Percentiles rank a stretch among this genome's conserved stretches.
phyloP scores from a whole-genome alignment of 2,888 invertebrate genomes.

The Ennomos fuscantarius region DNA sequence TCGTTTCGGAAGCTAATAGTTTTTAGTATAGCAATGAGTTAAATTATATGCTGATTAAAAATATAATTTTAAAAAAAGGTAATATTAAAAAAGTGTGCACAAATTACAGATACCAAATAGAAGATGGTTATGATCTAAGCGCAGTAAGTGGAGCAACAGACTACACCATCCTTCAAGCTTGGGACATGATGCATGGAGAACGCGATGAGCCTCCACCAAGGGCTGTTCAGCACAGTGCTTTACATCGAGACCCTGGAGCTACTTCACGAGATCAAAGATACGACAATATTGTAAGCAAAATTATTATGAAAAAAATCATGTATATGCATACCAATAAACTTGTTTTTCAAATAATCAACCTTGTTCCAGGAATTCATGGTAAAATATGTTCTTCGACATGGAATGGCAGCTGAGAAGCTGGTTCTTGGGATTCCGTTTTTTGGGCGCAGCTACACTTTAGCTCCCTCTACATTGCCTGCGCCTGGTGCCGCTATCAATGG shows the following conservation, averaged over 20 bases:
- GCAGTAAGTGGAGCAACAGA: slow-evolving; percentile 87
- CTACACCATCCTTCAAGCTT: slow-evolving; percentile 89
- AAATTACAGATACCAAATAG: slow-evolving; percentile 78
- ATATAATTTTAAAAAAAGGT: too few species aligned
- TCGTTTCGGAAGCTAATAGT: too few species aligned
- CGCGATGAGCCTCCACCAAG: slow-evolving; percentile 73
- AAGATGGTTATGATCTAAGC: slow-evolving; percentile 87
- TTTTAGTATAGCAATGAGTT: too few species aligned
- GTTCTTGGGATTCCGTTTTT: slow-evolving; percentile 90
- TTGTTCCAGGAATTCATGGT: slow-evolving; percentile 87
- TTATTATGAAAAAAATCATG: background rate
- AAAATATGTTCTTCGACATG: slow-evolving; percentile 87
- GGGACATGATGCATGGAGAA: slow-evolving; percentile 81
- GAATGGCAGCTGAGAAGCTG: slow-evolving; percentile 88
- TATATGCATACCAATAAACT: too few species aligned
- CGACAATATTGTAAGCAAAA: slow-evolving; percentile 70
- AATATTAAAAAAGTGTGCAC: background rate
- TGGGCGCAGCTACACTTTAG: slow-evolving; percentile 89
- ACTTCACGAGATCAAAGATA: slow-evolving; percentile 71
- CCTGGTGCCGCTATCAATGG: slow-evolving; percentile 86
- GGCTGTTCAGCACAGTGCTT: slow-evolving; percentile 78
- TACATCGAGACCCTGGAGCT: slow-evolving; percentile 78
- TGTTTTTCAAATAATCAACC: too few species aligned
- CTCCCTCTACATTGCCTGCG: slow-evolving; percentile 76
- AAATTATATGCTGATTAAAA: too few species aligned